A percentile compares a stretch with the other conserved stretches of the same genome.
phyloP scores from a whole-genome alignment of 2,888 invertebrate genomes.

The Pyrgus malvae region DNA sequence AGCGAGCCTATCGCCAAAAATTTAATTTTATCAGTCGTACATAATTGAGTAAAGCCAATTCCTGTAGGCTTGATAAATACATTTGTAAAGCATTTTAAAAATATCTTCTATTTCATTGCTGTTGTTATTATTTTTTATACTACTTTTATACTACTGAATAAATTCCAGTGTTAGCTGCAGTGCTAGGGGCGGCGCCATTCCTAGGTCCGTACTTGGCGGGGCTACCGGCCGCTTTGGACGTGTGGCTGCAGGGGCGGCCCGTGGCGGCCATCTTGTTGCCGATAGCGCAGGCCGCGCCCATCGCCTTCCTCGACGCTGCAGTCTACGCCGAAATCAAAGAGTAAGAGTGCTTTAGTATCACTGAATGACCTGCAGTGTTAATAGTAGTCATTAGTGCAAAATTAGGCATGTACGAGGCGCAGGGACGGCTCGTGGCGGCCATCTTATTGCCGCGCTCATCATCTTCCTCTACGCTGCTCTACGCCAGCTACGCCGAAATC shows the following conservation, averaged over 20 bases:
- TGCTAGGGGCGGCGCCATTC: slow-evolving; percentile 97
- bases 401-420: too few relatives aligned
- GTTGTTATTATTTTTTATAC: too few relatives aligned
- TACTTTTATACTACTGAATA: background rate
- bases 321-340: slow-evolving; percentile 99
- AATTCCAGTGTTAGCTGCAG: slow-evolving; percentile 90
- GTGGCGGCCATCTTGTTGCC: slow-evolving; percentile 91
- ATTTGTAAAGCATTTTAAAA: too few relatives aligned
- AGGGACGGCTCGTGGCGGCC: too few relatives aligned
- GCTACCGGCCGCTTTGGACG: slow-evolving; percentile 95
- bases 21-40: too few relatives aligned
- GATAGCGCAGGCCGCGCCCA: slow-evolving; percentile 93
- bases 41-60: too few relatives aligned
- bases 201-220: slow-evolving; percentile 98
- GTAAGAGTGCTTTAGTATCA: slow-evolving; percentile 73
- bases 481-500: too few relatives aligned
- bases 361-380: background rate
- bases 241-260: slow-evolving; percentile 95
- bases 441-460: too few relatives aligned
- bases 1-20: too few relatives aligned
- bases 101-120: background rate
- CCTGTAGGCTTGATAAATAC: too few relatives aligned
- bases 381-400: too few relatives aligned
- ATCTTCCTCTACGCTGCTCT: too few relatives aligned
- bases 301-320: slow-evolving; percentile 95